Percentiles rank a stretch among this genome's conserved stretches.
Conservation (phyloP, 1,140 invertebrate species). For the Mya arenaria region DNA sequence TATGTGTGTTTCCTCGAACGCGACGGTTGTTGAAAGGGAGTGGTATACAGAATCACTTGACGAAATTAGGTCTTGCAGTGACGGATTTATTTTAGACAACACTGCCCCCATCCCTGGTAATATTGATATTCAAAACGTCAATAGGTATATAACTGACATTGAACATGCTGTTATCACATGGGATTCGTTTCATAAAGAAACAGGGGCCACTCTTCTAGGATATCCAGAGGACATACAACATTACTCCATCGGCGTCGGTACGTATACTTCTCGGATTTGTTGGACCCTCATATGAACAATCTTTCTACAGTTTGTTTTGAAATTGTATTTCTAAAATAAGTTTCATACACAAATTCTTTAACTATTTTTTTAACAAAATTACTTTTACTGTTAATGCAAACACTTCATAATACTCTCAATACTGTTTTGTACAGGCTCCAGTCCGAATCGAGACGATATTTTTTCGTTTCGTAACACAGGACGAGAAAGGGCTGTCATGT, state of each 20-base stretch:
- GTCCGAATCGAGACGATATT: too few relatives aligned
- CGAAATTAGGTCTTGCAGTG: conserved; percentile 51
- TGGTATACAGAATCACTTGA: conserved; percentile 7
- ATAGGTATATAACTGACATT: background rate
- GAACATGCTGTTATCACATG: background rate
- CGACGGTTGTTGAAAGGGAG: conserved; percentile 4
- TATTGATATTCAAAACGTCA: conserved; percentile 16
- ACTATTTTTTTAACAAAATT: too few relatives aligned
- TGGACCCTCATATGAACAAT: too few relatives aligned
- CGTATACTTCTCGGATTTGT: background rate
- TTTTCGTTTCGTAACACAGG: too few relatives aligned
- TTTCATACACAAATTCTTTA: too few relatives aligned
- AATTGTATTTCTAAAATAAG: too few relatives aligned
- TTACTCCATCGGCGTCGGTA: background rate
- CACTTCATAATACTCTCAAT: too few relatives aligned
- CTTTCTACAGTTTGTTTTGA: too few relatives aligned
- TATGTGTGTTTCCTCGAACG: conserved; percentile 49
- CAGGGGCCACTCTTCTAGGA: background rate
- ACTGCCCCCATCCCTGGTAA: conserved; percentile 57
- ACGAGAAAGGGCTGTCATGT: too few relatives aligned
- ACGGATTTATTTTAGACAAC: conserved; percentile 59
- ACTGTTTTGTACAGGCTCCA: too few relatives aligned
- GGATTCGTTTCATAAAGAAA: background rate
- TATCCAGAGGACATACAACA: background rate
- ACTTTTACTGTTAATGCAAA: too few relatives aligned